phyloP scores from a whole-genome alignment of 2,888 invertebrate genomes.

The Alsophila aescularia region DNA sequence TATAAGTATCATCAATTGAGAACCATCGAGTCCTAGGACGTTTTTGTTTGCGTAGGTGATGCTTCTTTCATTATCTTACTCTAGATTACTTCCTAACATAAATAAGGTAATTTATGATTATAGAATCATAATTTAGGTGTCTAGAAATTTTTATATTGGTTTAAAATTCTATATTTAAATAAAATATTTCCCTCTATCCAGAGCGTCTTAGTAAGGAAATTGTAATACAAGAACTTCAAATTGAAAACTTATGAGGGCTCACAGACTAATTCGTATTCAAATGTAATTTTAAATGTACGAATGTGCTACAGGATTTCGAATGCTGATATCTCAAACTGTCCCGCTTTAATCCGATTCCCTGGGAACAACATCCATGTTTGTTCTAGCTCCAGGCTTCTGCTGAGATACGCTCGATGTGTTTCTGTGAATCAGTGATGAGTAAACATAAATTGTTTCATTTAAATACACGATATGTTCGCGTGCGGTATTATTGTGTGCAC shows the following conservation, averaged over 20 bases:
- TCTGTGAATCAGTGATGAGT: conserved; percentile 19
- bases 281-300: conserved; percentile 19
- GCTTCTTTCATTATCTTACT: too few relatives aligned
- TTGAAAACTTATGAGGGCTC: neutral
- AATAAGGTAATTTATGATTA: too few relatives aligned
- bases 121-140: neutral
- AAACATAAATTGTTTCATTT: conserved; percentile 22
- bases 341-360: conserved; percentile 24
- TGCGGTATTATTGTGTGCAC: conserved; percentile 11
- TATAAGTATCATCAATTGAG: too few relatives aligned
- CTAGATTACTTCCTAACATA: too few relatives aligned
- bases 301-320: conserved; percentile 15
- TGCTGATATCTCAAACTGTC: conserved; percentile 22
- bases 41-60: too few relatives aligned
- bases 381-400: conserved; percentile 15
- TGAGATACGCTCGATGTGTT: conserved; percentile 9
- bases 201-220: neutral
- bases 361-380: conserved; percentile 26
- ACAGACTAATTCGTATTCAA: conserved; percentile 1
- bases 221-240: neutral
- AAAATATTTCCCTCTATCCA: neutral
- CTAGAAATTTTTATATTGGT: too few relatives aligned
- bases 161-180: too few relatives aligned
- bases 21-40: too few relatives aligned
- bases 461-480: conserved; percentile 5